Conservation (phyloP, 2,888 invertebrate genomes). For the Coelogynopora nodosa region DNA sequence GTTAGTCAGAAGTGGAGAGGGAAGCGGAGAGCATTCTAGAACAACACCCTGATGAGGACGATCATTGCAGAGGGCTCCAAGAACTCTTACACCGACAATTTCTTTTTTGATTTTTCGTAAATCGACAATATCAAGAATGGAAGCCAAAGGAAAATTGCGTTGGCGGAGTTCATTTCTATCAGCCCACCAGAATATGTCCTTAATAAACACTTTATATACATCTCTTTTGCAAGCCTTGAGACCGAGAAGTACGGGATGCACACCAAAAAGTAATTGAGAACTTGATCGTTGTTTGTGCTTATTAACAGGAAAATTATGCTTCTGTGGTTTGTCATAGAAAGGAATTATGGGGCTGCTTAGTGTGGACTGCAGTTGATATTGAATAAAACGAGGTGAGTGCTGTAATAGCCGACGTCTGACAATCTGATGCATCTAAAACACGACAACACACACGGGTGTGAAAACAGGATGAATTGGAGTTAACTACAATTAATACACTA, state of each 20-base stretch:
- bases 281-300: neutral
- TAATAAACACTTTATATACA: neutral
- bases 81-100: neutral
- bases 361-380: too few relatives aligned
- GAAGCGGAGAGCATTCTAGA: slow-evolving; percentile 21
- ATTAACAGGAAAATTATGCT: neutral
- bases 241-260: slow-evolving; percentile 30
- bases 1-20: neutral
- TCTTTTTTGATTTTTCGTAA: neutral
- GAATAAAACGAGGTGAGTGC: too few relatives aligned
- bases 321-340: neutral
- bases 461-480: too few relatives aligned
- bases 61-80: neutral
- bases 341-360: neutral
- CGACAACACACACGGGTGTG: too few relatives aligned
- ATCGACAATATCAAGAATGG: neutral
- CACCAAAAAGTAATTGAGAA: neutral
- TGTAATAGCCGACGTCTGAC: too few relatives aligned
- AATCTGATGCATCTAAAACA: too few relatives aligned
- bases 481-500: too few relatives aligned
- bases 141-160: neutral
- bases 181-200: neutral
- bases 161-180: neutral
- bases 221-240: neutral
- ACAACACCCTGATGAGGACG: slow-evolving; percentile 29